Conservation (phyloP, 2,888 invertebrate genomes). For the Dynastes hyllus region DNA sequence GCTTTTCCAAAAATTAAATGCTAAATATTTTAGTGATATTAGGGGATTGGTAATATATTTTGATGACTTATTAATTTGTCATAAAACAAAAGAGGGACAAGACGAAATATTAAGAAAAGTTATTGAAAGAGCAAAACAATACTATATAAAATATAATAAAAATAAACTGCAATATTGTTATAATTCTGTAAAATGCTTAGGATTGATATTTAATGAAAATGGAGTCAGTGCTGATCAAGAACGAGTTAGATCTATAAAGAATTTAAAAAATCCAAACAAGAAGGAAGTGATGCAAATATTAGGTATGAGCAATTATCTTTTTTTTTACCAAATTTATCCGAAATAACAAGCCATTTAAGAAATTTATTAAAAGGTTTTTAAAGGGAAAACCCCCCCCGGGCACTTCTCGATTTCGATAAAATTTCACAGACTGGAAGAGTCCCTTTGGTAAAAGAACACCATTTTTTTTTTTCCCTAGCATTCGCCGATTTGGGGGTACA, state of each 20-base stretch:
- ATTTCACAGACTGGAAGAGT: too few species aligned
- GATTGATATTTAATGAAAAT: slow-evolving; percentile 18
- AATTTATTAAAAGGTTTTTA: slow-evolving; percentile 22
- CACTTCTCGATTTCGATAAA: too few species aligned
- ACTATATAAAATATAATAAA: background rate
- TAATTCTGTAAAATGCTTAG: slow-evolving; percentile 24
- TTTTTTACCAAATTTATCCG: slow-evolving; percentile 30
- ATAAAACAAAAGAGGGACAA: slow-evolving; percentile 1
- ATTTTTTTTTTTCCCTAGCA: too few species aligned
- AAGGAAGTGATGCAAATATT: slow-evolving; percentile 22
- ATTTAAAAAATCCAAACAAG: slow-evolving; percentile 20
- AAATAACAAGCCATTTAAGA: slow-evolving; percentile 16
- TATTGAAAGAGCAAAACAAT: slow-evolving; percentile 11
- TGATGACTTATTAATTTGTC: slow-evolving; percentile 21
- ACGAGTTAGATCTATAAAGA: background rate
- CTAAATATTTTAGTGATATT: slow-evolving; percentile 12
- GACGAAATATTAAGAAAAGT: slow-evolving; percentile 6
- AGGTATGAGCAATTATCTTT: slow-evolving; percentile 22
- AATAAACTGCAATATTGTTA: background rate
- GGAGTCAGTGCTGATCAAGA: slow-evolving; percentile 5
- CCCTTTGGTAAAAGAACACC: too few species aligned
- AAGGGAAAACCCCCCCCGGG: too few species aligned
- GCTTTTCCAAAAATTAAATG: slow-evolving; percentile 12
- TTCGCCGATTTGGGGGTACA: too few species aligned
- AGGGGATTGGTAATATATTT: slow-evolving; percentile 9